These are phyloP conservation scores for Tympanuchus pallidicinctus DNA, from an alignment of 2,113 vertebrate genomes.

Conservation along the genomic window DNA sequence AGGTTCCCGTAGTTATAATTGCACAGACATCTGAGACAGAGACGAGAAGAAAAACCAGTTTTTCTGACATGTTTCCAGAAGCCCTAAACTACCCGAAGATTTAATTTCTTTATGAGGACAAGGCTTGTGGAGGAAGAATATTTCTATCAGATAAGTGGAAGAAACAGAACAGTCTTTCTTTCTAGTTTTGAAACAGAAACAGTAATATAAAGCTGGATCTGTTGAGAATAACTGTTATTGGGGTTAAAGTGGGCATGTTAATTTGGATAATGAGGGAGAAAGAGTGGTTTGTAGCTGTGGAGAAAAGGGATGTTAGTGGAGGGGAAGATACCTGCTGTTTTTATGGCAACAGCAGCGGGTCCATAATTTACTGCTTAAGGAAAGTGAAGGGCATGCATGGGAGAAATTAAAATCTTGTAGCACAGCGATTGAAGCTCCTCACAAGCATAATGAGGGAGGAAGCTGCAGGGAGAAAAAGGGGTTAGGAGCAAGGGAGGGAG, in stretches of 20 bases:
- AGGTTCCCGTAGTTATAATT: conserved; percentile 44
- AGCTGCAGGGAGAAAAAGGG: neutral
- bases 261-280: neutral
- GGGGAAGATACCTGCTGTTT: neutral
- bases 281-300: neutral
- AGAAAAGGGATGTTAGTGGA: neutral
- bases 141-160: conserved; percentile 9
- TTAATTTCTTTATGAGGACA: conserved; percentile 37
- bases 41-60: conserved; percentile 67
- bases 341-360: neutral
- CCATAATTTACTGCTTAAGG: neutral
- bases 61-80: conserved; percentile 27
- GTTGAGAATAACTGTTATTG: neutral
- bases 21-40: conserved; percentile 30
- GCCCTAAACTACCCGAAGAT: neutral
- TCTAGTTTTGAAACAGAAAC: neutral
- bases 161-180: neutral
- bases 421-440: neutral
- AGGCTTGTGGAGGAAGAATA: neutral
- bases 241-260: neutral
- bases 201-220: neutral
- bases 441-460: neutral
- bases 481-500: neutral
- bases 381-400: neutral
- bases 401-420: neutral